A percentile compares a stretch with the other conserved stretches of the same genome.
Evolutionary conservation across 2,113 vertebrate species (phyloP).

Genomic region (Picathartes gymnocephalus): DNA sequence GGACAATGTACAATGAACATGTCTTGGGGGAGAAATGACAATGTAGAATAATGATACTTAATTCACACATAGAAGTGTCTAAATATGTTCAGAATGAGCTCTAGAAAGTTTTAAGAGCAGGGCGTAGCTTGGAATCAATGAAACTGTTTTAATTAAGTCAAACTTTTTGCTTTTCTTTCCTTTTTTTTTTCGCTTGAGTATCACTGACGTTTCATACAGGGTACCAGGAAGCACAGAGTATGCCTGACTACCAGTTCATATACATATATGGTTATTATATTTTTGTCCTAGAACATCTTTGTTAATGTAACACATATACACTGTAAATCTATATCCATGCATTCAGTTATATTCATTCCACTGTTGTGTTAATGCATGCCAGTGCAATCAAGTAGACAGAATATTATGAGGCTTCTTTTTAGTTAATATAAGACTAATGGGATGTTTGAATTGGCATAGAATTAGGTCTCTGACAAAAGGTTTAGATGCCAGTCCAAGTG

Average conservation of each 20-base stretch:
- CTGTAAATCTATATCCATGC: not conserved
- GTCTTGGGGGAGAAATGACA: not conserved
- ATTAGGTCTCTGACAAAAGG: constrained; percentile 54
- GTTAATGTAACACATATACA: not conserved
- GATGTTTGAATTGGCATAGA: constrained; percentile 43
- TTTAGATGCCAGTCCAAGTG: constrained; percentile 60
- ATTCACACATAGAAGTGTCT: not conserved
- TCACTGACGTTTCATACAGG: not conserved
- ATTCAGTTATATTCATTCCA: not conserved
- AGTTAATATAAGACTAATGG: constrained; percentile 36
- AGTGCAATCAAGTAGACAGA: not conserved
- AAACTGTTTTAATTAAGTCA: not conserved
- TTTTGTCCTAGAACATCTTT: not conserved
- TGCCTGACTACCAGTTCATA: not conserved
- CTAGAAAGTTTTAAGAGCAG: not conserved
- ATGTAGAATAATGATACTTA: not conserved
- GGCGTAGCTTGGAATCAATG: not conserved
- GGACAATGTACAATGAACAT: no score
- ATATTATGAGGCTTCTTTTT: constrained; percentile 27
- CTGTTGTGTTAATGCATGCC: not conserved
- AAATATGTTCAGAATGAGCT: not conserved
- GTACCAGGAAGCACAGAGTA: not conserved
- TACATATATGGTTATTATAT: not conserved
- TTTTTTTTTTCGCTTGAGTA: not conserved
- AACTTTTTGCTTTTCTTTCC: not conserved